These are phyloP conservation scores for Pasiphila rectangulata DNA, from an alignment of 2,888 invertebrate species.

Conservation along the genomic window DNA sequence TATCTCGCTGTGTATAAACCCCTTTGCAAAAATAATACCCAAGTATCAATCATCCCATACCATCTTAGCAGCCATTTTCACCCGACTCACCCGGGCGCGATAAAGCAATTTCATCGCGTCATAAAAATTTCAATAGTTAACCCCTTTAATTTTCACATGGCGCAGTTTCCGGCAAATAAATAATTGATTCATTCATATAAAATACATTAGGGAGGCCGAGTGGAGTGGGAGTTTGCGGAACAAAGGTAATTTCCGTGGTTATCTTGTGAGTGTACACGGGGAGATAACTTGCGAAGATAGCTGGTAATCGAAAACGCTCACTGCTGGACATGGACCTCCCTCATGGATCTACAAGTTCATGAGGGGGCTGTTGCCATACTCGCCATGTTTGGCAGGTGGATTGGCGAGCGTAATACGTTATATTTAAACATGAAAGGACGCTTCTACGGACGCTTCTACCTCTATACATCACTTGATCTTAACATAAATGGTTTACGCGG, in stretches of 20 bases:
- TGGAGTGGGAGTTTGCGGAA: slow-evolving; percentile 41
- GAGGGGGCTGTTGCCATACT: too few species aligned
- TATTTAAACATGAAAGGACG: too few species aligned
- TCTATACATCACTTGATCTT: too few species aligned
- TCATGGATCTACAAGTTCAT: too few species aligned
- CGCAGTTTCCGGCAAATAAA: slow-evolving; percentile 47
- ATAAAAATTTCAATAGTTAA: slow-evolving; percentile 51
- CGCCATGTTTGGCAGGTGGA: too few species aligned
- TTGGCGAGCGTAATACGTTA: too few species aligned
- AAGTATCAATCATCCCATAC: not conserved
- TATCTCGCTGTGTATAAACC: too few species aligned
- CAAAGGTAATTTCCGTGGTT: slow-evolving; percentile 53
- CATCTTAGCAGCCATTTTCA: slow-evolving; percentile 17
- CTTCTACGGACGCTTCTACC: too few species aligned
- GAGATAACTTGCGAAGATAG: slow-evolving; percentile 28
- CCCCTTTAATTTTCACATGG: slow-evolving; percentile 53
- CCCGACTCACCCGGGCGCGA: slow-evolving; percentile 28
- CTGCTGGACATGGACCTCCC: too few species aligned
- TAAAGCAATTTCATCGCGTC: slow-evolving; percentile 43
- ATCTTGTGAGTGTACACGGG: slow-evolving; percentile 19
- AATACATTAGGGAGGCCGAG: slow-evolving; percentile 59
- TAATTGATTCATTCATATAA: slow-evolving; percentile 67
- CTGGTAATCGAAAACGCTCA: too few species aligned
- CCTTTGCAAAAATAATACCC: too few species aligned
- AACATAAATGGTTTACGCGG: too few species aligned